Conservation (phyloP, 2,113 vertebrate species). For the Maylandia zebra region DNA sequence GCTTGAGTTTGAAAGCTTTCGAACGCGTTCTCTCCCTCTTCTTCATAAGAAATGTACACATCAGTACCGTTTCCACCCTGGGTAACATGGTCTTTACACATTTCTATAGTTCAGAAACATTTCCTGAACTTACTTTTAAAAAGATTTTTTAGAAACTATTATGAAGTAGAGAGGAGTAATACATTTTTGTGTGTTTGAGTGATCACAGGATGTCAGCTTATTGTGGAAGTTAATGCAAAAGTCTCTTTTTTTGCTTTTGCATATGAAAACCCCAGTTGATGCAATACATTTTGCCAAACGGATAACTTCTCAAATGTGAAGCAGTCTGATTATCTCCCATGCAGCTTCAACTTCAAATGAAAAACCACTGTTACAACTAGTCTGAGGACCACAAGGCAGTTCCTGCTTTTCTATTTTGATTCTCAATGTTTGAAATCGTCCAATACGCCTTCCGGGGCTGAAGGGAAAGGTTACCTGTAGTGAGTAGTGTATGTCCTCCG, state of each 20-base stretch:
- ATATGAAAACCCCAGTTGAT: background rate
- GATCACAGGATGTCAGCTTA: background rate
- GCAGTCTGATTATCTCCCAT: background rate
- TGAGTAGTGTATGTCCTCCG: background rate
- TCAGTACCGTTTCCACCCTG: background rate
- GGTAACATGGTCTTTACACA: background rate
- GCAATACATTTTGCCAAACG: background rate
- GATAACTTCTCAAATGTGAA: background rate
- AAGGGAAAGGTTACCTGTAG: background rate
- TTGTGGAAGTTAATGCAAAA: background rate
- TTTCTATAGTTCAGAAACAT: background rate
- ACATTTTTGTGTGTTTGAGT: background rate
- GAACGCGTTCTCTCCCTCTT: background rate
- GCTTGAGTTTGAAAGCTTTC: background rate
- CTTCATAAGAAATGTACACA: background rate
- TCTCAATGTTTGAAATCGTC: background rate
- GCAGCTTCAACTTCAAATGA: background rate
- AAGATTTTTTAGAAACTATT: background rate
- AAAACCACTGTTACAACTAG: background rate
- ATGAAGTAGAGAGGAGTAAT: background rate
- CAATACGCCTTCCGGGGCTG: background rate
- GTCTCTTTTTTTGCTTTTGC: background rate
- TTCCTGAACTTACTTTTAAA: background rate
- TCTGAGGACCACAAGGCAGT: background rate
- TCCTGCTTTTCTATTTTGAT: background rate